Base-by-base conservation (phyloP, 1,140 invertebrate species). In the Drosophila rhopaloa region DNA sequence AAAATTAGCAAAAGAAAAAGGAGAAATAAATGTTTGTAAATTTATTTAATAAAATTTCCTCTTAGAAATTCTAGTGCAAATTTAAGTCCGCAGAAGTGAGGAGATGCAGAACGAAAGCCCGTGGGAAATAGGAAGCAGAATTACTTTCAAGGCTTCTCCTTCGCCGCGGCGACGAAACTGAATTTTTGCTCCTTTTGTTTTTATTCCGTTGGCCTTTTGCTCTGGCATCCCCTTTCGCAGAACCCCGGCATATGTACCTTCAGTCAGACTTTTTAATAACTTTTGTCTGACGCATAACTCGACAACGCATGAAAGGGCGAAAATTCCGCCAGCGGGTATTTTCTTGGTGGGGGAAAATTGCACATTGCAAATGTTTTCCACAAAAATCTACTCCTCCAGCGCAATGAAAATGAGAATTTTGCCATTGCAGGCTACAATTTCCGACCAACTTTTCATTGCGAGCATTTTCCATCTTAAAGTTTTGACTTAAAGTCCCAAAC, bases 261-360 rank as follows among this genome's bases (percentile, higher is more conserved):
- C 81, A 71, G 66, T 66, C 81, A 76, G 81, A 83, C 61, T 83
- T 83, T 83, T 83, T 84, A 84, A 83, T 83, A 83, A 83, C 81
- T 80, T 83, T 73, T 58, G 76, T 76, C 76, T 83, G 65, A 72
- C 66, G 58, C 76, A 79, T 79, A 83, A 66, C 75, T 74, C 46
- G 78, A 46, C 37, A 68, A 40, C 43, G 50, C 35, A 32, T 40
- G 43, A 16, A 13, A 38, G 43, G 63, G 65, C 37, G 19, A 70
- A 61, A 37, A 37, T 58, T 40, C 40, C 37, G 65, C 67, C 53
- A 14, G 14, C 19, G 67, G 67, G 65, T 10, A 9, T 48, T 57
- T 10, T 16, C 14, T 37, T 29, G 16, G 11, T 9, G 4, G 11
- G 8, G 47, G 29, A 48, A 70, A 76, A 80, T 84, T 76, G 81